Evolutionary conservation across 2,888 invertebrate species (phyloP), one percentile per base, ranked within the genome.

Genomic region (Polia nebulosa): DNA sequence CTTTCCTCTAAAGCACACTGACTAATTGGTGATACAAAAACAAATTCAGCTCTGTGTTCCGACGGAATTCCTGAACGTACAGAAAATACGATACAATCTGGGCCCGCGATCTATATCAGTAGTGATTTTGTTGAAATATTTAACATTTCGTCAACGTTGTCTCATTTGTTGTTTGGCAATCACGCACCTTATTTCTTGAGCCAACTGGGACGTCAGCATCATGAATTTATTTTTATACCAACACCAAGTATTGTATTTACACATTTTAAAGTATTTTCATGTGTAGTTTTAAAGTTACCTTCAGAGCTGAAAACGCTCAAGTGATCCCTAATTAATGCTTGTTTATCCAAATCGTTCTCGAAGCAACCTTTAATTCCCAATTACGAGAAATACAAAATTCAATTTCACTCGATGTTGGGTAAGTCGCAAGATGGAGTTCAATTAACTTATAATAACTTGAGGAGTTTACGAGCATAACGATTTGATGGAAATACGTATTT

Each of bases 381-480:
- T 86, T 85, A 84, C 76, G 65, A 70, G 79, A 70, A 80, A 81
- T 78, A 84, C 68, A 59, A 85, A 86, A 86, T 86, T 82, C 64
- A 86, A 86, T 85, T 85, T 84, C 81, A 64, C 71, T 74, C 78
- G 79, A 80, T 80, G 71, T 78, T 81, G 71, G 60, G 67, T 67
- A 67, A 41, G 29, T 55, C 61, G 41, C 29, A 55, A 86, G 85
- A 85, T 84, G 75, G 79, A 76, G 85, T 86, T 81, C 82, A 86
- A 87, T 87, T 87, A 87, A 83, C 80, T 81, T 82, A 76, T 85
- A 85, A 86, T 82, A 84, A 78, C 81, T 82, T 79, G 72, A 65
- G 69, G 76, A 80, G 68, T 83, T 75, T 76, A 68, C 76, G 72
- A 76, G 81, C 71, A 79, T 76, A 77, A 72, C 73, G 68, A 76